These are phyloP conservation scores for Lophura nycthemera DNA, from an alignment of 2,113 vertebrate species.

Conservation along the genomic window DNA sequence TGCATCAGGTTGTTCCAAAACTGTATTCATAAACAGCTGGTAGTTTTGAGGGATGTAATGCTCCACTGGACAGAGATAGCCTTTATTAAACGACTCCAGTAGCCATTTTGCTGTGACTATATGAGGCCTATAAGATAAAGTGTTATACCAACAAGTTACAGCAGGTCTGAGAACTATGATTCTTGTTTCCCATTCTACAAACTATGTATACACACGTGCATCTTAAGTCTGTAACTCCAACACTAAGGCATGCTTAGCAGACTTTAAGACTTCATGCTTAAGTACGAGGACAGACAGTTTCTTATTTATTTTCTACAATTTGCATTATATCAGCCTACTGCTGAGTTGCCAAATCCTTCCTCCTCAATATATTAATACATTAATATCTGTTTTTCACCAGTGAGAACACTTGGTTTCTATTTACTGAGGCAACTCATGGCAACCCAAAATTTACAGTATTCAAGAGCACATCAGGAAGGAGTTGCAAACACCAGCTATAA, in stretches of 20 bases:
- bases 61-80: slow-evolving; percentile 84
- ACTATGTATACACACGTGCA: background rate
- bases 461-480: background rate
- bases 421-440: background rate
- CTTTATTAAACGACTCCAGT: slow-evolving; percentile 88
- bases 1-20: slow-evolving; percentile 72
- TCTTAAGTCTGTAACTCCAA: background rate
- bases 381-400: background rate
- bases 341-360: background rate
- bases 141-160: background rate
- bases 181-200: background rate
- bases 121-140: slow-evolving; percentile 84
- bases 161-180: background rate
- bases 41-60: slow-evolving; percentile 85
- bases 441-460: background rate
- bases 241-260: background rate
- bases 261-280: background rate
- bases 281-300: background rate
- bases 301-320: background rate
- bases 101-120: slow-evolving; percentile 92
- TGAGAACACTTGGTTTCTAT: background rate
- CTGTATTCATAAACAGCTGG: slow-evolving; percentile 76
- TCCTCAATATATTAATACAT: background rate
- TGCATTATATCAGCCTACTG: background rate
- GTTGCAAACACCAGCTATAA: background rate